phyloP scores from a whole-genome alignment of 2,888 invertebrate genomes.

The Hypsopygia costalis region DNA sequence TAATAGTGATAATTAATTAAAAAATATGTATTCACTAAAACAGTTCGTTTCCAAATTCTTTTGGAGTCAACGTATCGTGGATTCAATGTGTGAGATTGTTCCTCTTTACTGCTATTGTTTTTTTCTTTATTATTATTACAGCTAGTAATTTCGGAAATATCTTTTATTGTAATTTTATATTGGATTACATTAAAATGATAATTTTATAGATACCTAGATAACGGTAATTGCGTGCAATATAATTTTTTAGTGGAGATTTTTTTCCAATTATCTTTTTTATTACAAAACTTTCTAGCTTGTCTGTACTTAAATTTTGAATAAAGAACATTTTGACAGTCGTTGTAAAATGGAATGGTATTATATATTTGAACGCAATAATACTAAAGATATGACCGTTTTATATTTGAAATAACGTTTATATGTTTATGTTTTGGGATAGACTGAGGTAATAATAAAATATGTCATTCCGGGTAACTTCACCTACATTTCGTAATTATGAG shows the following conservation, averaged over 20 bases:
- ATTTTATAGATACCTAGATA: slow-evolving; percentile 15
- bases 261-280: slow-evolving; percentile 3
- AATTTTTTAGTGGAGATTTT: not conserved
- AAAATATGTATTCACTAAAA: slow-evolving; percentile 64
- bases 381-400: too few species aligned
- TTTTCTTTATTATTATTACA: slow-evolving; percentile 39
- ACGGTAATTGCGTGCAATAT: slow-evolving; percentile 6
- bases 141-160: slow-evolving; percentile 28
- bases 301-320: slow-evolving; percentile 3
- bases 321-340: slow-evolving; percentile 2
- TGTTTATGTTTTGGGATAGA: too few species aligned
- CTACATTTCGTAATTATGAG: not conserved
- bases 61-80: slow-evolving; percentile 59
- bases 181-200: slow-evolving; percentile 20
- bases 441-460: too few species aligned
- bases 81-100: slow-evolving; percentile 37
- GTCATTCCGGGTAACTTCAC: not conserved
- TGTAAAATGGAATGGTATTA: not conserved
- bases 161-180: slow-evolving; percentile 21
- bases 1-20: slow-evolving; percentile 72
- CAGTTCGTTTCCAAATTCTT: slow-evolving; percentile 63
- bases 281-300: slow-evolving; percentile 1
- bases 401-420: too few species aligned
- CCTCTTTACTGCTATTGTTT: slow-evolving; percentile 45
- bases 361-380: too few species aligned